These are phyloP conservation scores for Drosophila siamana DNA, from an alignment of 2,888 invertebrate species.

Conservation along the genomic window DNA sequence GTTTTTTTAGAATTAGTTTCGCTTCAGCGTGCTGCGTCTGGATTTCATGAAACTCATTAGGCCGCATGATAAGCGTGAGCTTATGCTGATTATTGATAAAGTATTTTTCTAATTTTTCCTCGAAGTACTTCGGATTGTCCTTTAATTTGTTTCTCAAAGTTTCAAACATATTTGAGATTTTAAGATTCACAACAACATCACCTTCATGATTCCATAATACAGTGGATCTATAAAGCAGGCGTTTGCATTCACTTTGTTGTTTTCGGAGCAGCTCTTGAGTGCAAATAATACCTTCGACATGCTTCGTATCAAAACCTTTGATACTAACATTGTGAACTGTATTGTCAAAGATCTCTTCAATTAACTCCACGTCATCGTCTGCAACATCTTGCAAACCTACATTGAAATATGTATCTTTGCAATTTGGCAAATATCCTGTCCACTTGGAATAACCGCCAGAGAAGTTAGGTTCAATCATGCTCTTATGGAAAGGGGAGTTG, in stretches of 20 bases:
- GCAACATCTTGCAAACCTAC: slow-evolving; percentile 94
- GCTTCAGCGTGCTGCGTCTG: slow-evolving; percentile 89
- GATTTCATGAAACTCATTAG: slow-evolving; percentile 91
- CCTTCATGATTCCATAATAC: slow-evolving; percentile 96
- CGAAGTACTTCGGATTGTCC: slow-evolving; percentile 90
- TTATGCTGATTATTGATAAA: slow-evolving; percentile 92
- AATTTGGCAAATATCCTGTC: slow-evolving; percentile 93
- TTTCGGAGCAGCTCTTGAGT: slow-evolving; percentile 93
- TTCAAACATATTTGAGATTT: slow-evolving; percentile 90
- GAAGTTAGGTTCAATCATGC: slow-evolving; percentile 94
- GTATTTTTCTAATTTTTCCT: slow-evolving; percentile 90
- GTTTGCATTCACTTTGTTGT: slow-evolving; percentile 93
- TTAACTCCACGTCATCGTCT: slow-evolving; percentile 89
- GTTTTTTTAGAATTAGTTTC: slow-evolving; percentile 88
- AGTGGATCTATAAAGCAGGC: slow-evolving; percentile 90
- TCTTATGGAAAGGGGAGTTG: slow-evolving; percentile 95
- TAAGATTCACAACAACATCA: slow-evolving; percentile 89
- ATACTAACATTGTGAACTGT: slow-evolving; percentile 90
- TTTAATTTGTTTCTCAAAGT: slow-evolving; percentile 88
- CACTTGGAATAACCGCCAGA: slow-evolving; percentile 94
- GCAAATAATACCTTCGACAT: slow-evolving; percentile 94
- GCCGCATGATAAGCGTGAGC: slow-evolving; percentile 93
- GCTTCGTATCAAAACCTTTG: slow-evolving; percentile 92
- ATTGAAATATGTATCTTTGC: slow-evolving; percentile 93
- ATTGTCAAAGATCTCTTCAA: slow-evolving; percentile 90